A percentile compares a stretch with the other conserved stretches of the same genome.
Conservation (phyloP, 2,113 vertebrate genomes). For the Cercocebus atys region DNA sequence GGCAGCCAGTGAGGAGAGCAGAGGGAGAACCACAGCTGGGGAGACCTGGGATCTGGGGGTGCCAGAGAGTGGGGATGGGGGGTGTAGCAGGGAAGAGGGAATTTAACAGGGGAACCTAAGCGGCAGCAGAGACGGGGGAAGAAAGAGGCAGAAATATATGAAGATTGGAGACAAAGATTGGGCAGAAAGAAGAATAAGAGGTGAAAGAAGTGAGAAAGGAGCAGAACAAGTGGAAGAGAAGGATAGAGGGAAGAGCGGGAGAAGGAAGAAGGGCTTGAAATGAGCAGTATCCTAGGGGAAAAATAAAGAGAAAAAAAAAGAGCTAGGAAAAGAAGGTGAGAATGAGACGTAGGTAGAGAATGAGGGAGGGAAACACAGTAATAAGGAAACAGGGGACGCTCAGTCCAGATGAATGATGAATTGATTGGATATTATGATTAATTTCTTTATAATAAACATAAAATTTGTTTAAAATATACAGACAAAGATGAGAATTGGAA, state of each 20-base stretch:
- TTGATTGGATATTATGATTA: neutral
- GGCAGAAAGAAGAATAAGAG: neutral
- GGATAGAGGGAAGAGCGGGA: neutral
- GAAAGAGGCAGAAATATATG: neutral
- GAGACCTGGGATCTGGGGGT: neutral
- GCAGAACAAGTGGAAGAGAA: neutral
- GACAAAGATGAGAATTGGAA: neutral
- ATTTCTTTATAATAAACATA: neutral
- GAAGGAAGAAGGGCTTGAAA: neutral
- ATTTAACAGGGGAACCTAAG: neutral
- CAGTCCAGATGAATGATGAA: neutral
- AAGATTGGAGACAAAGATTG: neutral
- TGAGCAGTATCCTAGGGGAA: neutral
- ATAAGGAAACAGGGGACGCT: accelerated
- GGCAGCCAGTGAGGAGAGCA: neutral
- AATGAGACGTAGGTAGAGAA: too few species aligned
- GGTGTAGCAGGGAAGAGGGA: neutral
- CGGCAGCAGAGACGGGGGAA: neutral
- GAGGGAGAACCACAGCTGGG: neutral
- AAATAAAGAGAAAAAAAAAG: too few species aligned
- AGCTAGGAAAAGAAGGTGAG: neutral
- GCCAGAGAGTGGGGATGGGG: neutral
- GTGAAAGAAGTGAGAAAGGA: neutral
- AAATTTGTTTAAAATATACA: neutral
- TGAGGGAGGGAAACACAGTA: neutral